Evolutionary conservation across 1,140 invertebrate species (phyloP), one percentile per base, ranked within the genome.

Genomic region (Uloborus diversus): DNA sequence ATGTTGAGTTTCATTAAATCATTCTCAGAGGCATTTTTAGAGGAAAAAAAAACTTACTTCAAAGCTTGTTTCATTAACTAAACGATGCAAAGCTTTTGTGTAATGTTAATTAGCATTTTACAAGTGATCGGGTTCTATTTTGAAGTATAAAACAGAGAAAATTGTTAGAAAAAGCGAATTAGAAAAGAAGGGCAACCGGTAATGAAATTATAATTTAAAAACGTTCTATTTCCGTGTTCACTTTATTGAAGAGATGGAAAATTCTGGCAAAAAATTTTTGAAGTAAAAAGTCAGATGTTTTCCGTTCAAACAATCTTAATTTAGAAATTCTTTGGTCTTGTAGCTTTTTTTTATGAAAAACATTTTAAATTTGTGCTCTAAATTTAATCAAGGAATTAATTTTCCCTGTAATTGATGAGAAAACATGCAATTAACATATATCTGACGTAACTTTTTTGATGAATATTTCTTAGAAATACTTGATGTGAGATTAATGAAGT

Each of bases 201-300:
- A 30, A 49, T 66, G 28, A 66, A 66, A 66, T 66, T 66, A 66
- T 49, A 51, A 49, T 66, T 66, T 66, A 28, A 47, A 51, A 28
- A 17, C 27, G 35, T 17, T 27, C 42, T 65, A 65, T 65, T 65
- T 65, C 42, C 28, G 42, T 64, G 42, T 35, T 23, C 35, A 4
- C 28, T 65, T 37, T 23, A 17, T 13, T 65, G 35, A 65, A 65
- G 35, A 27, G 62, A 11, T 25, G 32, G 20, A 14, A n/a, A 65
- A 65, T 42, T 65, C 37, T 23, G 42, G 33, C 35, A 65, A 65
- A 4, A 65, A 65, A 65, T 65, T 3, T 5, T 37, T 65, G 27
- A 23, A 37, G 42, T 35, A 47, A 17, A 35, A 65, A n/a, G n/a
- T n/a, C n/a, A 65, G 25, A 64, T 20, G 35, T 42, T 42, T 35